Evolutionary conservation across 2,797 vertebrate genomes (phyloP).

Genomic region (Fistularia tabacaria): DNA sequence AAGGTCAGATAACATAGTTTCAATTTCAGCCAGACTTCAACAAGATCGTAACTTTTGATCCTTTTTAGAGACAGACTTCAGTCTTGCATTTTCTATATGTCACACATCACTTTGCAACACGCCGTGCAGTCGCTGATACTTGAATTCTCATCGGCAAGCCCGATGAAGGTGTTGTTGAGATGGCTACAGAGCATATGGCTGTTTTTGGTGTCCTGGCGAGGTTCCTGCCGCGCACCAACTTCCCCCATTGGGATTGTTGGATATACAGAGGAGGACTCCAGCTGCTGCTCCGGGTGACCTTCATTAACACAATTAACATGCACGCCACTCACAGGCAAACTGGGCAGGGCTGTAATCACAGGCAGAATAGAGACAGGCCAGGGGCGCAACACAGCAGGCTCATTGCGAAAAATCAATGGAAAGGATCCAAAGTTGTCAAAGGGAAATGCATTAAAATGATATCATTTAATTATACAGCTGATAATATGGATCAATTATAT

Average conservation of each 20-base stretch:
- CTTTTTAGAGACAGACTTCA: no score
- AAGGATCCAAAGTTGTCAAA: no score
- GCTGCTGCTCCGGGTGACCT: conserved; percentile 71
- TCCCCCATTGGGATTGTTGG: conserved; percentile 65
- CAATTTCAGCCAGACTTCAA: no score
- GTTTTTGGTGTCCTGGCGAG: conserved; percentile 55
- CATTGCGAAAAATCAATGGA: background rate
- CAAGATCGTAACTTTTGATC: no score
- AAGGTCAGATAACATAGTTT: no score
- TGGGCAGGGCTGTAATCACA: conserved; percentile 7
- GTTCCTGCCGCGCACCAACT: conserved; percentile 36
- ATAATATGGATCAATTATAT: no score
- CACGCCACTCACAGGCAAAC: conserved; percentile 60
- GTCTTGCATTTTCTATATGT: no score
- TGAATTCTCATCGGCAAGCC: conserved; percentile 31
- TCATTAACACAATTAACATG: conserved; percentile 77
- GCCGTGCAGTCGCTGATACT: conserved; percentile 10
- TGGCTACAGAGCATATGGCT: conserved; percentile 69
- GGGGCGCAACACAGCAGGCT: conserved; percentile 8
- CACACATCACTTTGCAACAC: no score
- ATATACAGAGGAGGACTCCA: conserved; percentile 63
- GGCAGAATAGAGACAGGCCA: conserved; percentile 6
- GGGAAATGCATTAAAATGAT: background rate
- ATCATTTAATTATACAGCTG: no score
- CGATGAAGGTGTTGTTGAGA: conserved; percentile 41